Conservation (phyloP, 92 coral and sea anemone genomes). For the Umimayanthus kanabou region DNA sequence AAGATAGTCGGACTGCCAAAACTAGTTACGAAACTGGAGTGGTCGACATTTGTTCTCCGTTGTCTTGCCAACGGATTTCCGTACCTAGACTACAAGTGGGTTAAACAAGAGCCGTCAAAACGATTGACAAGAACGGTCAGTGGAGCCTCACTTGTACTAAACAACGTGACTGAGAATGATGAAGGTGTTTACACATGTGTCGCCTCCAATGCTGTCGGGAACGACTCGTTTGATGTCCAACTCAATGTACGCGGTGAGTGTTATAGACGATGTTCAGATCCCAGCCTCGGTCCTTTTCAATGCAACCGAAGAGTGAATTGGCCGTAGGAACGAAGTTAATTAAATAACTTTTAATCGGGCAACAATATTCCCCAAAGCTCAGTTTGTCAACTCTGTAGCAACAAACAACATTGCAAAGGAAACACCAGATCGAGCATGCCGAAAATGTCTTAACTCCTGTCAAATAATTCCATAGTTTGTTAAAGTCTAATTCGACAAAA, state of each 20-base stretch:
- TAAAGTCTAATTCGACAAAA: too few relatives aligned
- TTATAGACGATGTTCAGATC: not conserved
- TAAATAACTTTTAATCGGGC: too few relatives aligned
- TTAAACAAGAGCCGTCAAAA: not conserved
- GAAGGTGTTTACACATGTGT: not conserved
- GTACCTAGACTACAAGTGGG: not conserved
- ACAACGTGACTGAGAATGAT: not conserved
- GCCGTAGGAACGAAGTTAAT: too few relatives aligned
- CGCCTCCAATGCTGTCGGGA: not conserved
- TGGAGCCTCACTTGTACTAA: not conserved
- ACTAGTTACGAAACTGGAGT: not conserved
- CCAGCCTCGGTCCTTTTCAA: too few relatives aligned
- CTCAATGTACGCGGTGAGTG: not conserved
- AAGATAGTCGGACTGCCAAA: constrained; percentile 3
- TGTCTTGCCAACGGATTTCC: constrained; percentile 4
- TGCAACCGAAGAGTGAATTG: too few relatives aligned
- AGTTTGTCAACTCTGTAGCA: too few relatives aligned
- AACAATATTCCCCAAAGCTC: too few relatives aligned
- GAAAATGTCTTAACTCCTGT: too few relatives aligned
- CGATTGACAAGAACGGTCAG: not conserved
- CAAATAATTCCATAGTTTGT: too few relatives aligned
- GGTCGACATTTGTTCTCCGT: not conserved
- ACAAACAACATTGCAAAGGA: too few relatives aligned
- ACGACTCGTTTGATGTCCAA: not conserved
- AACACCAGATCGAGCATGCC: too few relatives aligned